Conservation (phyloP, 2,797 vertebrate species). For the Dipus sagitta region DNA sequence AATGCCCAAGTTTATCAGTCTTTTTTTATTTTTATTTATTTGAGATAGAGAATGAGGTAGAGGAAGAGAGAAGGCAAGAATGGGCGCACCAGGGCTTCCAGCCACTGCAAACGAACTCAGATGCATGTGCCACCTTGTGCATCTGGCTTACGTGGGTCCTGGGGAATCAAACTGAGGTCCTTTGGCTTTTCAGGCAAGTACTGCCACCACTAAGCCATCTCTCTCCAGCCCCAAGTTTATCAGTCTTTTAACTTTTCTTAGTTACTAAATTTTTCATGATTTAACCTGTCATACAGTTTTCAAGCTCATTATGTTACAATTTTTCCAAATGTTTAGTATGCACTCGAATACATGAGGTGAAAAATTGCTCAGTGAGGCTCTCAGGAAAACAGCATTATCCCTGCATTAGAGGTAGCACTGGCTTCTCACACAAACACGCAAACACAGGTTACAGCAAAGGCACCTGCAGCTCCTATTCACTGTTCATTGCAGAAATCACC, state of each 20-base stretch:
- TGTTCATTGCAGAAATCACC: constrained; percentile 8
- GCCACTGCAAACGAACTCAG: no score
- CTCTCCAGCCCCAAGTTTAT: neutral
- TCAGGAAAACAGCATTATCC: neutral
- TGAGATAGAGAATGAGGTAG: no score
- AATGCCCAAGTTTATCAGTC: neutral
- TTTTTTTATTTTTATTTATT: neutral
- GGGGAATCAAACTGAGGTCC: no score
- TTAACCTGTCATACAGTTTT: neutral
- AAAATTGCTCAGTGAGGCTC: neutral
- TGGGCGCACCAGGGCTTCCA: no score
- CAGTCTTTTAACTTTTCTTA: neutral
- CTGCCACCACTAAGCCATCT: no score
- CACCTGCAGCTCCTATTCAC: neutral
- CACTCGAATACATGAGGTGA: neutral
- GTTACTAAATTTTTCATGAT: neutral
- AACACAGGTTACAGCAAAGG: neutral
- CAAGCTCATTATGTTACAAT: neutral
- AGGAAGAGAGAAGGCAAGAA: no score
- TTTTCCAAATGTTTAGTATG: neutral
- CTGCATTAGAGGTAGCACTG: neutral
- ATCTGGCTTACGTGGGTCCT: no score
- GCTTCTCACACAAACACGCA: neutral
- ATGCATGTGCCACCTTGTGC: no score
- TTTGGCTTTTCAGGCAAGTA: no score